Evolutionary conservation across 2,888 invertebrate species (phyloP).

Genomic region (Agrochola lychnidis): DNA sequence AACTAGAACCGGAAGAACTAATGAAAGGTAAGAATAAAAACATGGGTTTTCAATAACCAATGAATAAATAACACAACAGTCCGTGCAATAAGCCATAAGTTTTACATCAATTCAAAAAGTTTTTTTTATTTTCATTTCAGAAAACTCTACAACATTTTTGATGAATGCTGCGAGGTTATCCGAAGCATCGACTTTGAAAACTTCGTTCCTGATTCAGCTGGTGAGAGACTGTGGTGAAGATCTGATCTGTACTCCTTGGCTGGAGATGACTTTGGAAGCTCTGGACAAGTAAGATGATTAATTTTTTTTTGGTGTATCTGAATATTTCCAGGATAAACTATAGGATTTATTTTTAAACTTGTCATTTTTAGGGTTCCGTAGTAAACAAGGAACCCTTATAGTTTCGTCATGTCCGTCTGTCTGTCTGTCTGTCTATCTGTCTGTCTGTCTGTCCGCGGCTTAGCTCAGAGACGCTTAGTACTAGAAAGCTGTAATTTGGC

Average conservation of each 20-base stretch:
- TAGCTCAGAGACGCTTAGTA: too few relatives aligned
- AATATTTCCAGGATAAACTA: too few relatives aligned
- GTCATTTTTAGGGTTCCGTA: too few relatives aligned
- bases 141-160: constrained; percentile 70
- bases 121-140: constrained; percentile 60
- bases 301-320: too few relatives aligned
- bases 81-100: background rate
- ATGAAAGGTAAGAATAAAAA: constrained; percentile 72
- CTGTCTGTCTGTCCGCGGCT: too few relatives aligned
- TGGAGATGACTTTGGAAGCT: constrained; percentile 80
- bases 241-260: constrained; percentile 85
- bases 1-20: constrained; percentile 72
- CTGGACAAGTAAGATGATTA: constrained; percentile 76
- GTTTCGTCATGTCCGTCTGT: too few relatives aligned
- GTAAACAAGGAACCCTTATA: too few relatives aligned
- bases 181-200: constrained; percentile 76
- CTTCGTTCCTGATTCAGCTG: constrained; percentile 81
- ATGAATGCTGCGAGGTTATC: constrained; percentile 77
- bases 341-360: too few relatives aligned
- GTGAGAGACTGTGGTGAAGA: constrained; percentile 89
- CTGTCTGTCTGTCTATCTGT: too few relatives aligned
- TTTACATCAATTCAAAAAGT: too few relatives aligned
- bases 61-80: background rate
- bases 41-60: background rate
- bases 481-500: too few relatives aligned